Evolutionary conservation across 1,140 invertebrate species (phyloP).

Genomic region (Muscidifurax raptorellus): DNA sequence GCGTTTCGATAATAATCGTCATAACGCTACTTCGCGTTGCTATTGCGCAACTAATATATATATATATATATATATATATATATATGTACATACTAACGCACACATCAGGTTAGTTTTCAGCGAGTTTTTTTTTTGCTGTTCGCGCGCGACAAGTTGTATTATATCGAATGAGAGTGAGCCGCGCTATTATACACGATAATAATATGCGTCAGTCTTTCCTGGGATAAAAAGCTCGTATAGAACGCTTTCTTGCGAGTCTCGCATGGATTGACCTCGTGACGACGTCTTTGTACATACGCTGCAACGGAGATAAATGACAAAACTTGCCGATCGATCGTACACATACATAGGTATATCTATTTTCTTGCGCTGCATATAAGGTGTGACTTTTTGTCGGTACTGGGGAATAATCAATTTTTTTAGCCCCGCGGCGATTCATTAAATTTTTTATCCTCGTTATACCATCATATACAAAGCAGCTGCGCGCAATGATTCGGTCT

Average conservation of each 20-base stretch:
- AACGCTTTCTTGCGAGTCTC: not conserved
- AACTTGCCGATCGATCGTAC: not conserved
- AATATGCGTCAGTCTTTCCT: not conserved
- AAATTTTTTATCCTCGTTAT: not conserved
- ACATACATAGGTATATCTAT: too few relatives aligned
- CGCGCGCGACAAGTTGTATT: not conserved
- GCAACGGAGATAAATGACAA: not conserved
- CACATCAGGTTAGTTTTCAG: not conserved
- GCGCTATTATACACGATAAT: not conserved
- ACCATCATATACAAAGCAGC: not conserved
- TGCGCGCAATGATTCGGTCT: not conserved
- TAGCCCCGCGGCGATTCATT: too few relatives aligned
- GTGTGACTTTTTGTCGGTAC: too few relatives aligned
- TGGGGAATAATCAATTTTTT: too few relatives aligned
- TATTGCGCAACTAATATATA: not conserved
- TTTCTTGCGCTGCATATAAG: too few relatives aligned
- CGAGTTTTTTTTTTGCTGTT: not conserved
- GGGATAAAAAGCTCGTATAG: not conserved
- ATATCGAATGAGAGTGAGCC: not conserved
- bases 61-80: too few relatives aligned
- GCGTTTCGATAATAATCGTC: conserved; percentile 31
- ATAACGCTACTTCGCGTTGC: not conserved
- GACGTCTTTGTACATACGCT: not conserved
- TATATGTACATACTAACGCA: too few relatives aligned
- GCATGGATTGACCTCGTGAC: not conserved